phyloP scores from a whole-genome alignment of 2,888 invertebrate genomes.

The Cheilosia scutellata region DNA sequence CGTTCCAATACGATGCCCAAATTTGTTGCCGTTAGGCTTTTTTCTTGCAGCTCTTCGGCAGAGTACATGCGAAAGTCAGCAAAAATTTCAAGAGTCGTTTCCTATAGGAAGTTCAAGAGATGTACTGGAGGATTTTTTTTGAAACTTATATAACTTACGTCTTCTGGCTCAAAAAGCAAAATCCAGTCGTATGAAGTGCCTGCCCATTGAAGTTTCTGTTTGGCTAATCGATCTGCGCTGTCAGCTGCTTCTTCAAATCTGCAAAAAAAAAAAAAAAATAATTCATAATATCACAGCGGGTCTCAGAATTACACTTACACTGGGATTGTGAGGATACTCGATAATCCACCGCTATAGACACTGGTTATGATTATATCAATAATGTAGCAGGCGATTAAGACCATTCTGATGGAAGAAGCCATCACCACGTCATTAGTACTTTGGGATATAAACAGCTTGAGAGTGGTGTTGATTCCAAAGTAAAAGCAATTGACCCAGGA shows the following conservation, averaged over 20 bases:
- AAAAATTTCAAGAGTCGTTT: conserved; percentile 73
- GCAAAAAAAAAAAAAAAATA: background rate
- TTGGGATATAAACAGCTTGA: conserved; percentile 80
- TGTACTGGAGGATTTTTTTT: background rate
- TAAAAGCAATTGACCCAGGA: conserved; percentile 68
- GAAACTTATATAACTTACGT: conserved; percentile 81
- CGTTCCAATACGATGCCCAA: conserved; percentile 88
- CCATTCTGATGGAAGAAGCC: conserved; percentile 77
- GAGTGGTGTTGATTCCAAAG: conserved; percentile 78
- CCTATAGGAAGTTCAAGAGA: conserved; percentile 66
- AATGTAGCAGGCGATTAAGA: conserved; percentile 80
- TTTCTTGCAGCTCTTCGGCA: conserved; percentile 79
- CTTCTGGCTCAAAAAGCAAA: conserved; percentile 85
- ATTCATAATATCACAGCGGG: background rate
- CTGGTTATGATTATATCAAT: conserved; percentile 87
- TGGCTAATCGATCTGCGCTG: conserved; percentile 86
- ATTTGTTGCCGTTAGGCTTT: conserved; percentile 84
- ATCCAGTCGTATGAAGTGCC: conserved; percentile 89
- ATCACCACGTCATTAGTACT: conserved; percentile 78
- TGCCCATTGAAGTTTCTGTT: conserved; percentile 87
- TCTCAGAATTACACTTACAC: conserved; percentile 80
- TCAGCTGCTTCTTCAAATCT: conserved; percentile 87
- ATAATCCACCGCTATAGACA: conserved; percentile 88
- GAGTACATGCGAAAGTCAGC: conserved; percentile 76
- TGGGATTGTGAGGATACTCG: conserved; percentile 88